A percentile compares a stretch with the other conserved stretches of the same genome.
Evolutionary conservation across 2,113 vertebrate genomes (phyloP).

Genomic region (Nematolebias whitei): DNA sequence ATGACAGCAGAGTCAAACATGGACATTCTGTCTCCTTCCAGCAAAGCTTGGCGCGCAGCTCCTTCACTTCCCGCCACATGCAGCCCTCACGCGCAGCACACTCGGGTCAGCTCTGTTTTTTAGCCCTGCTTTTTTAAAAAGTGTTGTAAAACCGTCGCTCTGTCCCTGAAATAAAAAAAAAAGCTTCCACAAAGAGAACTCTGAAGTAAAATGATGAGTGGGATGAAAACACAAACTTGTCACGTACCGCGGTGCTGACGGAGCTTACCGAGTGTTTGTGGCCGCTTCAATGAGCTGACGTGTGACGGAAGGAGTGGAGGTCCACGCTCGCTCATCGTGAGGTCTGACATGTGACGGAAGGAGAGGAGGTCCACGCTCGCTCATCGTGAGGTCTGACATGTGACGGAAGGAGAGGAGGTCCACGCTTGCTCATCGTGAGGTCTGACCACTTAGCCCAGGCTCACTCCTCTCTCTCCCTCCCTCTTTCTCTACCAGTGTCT

Average conservation of each 20-base stretch:
- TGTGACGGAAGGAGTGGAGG: no score
- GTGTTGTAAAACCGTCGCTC: conserved; percentile 3
- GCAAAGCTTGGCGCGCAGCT: conserved; percentile 17
- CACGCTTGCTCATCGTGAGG: conserved; percentile 54
- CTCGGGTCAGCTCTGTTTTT: no score
- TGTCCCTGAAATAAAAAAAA: no score
- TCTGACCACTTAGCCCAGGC: conserved; percentile 56
- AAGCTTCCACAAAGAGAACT: no score
- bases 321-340: no score
- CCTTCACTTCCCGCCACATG: conserved; percentile 7
- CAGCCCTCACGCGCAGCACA: conserved; percentile 2
- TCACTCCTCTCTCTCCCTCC: conserved; percentile 17
- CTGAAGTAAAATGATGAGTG: not conserved
- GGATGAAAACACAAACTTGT: not conserved
- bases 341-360: no score
- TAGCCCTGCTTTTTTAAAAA: no score
- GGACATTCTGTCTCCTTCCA: conserved; percentile 14
- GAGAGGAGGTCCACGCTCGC: no score
- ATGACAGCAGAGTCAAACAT: no score
- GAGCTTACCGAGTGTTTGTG: conserved; percentile 53
- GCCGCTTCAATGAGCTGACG: conserved; percentile 1
- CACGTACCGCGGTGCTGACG: not conserved
- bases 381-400: no score
- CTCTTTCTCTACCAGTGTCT: conserved; percentile 9
- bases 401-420: no score